Evolutionary conservation across 2,113 vertebrate genomes (phyloP), one percentile per base, ranked within the genome.

Genomic region (Eurystomus gularis): DNA sequence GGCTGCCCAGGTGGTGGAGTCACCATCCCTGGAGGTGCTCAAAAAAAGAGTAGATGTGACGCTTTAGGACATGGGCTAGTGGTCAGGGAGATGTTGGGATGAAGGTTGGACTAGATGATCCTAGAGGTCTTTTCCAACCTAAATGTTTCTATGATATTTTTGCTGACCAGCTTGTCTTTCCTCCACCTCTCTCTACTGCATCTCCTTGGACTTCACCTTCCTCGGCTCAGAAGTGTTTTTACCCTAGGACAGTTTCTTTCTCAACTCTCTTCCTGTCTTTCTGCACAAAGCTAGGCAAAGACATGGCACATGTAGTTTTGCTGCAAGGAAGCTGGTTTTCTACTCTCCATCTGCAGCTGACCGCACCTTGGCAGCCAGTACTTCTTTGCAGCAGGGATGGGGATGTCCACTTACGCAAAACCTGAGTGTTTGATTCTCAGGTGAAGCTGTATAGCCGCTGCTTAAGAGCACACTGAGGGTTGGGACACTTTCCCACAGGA

Each of bases 401-500:
- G 18, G 17, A 8, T 37, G 24, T 9, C 54, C 21, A 9, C 35
- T 88, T 31, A 13, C 17, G 23, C 26, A 54, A 80, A 76, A 49
- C 17, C 4, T 33, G 28, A 28, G 18, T 49, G 6, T 71, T 88
- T 49, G 44, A 21, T 58, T 49, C 5, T 1, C 28, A 71, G 58
- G 26, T 6, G 26, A 61, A 69, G 13, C 35, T 61, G 4, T n/a
- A 9, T 2, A 25, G 14, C 9, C 37, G 61, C 51, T 82, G 16
- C 39, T 90, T 25, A 79, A 2, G 13, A 66, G 61, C 61, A 44
- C 11, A 7, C 10, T n/a, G 66, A 52, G 39, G 42, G 6, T 31
- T 54, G 79, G 46, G 25, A 20, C 1, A 0, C 4, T 66, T 4
- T 62, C 25, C 35, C 57, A 46, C 44, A 35, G 3, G 2, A 33